Evolutionary conservation across 2,888 invertebrate species (phyloP).

Genomic region (Tachystola acroxantha): DNA sequence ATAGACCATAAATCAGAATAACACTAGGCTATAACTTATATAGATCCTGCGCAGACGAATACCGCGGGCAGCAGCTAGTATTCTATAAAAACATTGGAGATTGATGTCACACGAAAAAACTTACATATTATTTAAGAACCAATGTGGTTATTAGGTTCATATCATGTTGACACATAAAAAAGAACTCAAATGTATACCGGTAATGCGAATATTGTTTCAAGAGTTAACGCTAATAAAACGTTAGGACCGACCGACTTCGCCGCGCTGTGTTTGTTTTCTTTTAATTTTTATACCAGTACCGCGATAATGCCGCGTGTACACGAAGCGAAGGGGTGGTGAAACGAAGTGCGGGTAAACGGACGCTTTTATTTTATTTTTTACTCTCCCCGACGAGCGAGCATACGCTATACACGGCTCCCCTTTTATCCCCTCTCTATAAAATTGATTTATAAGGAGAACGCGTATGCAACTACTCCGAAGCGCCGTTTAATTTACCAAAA

Average conservation of each 20-base stretch:
- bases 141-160: too few species aligned
- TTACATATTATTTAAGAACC: too few species aligned
- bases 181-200: background rate
- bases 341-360: conserved; percentile 31
- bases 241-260: conserved; percentile 27
- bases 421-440: conserved; percentile 34
- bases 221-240: conserved; percentile 30
- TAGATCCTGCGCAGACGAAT: too few species aligned
- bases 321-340: conserved; percentile 50
- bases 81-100: too few species aligned
- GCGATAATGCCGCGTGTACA: conserved; percentile 36
- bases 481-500: conserved; percentile 6
- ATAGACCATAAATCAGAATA: too few species aligned
- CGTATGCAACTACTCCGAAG: conserved; percentile 18
- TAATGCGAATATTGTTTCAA: conserved; percentile 33
- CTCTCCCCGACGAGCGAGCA: conserved; percentile 18
- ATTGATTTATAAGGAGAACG: conserved; percentile 32
- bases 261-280: conserved; percentile 41
- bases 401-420: conserved; percentile 17
- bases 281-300: conserved; percentile 36
- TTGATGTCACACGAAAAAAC: too few species aligned
- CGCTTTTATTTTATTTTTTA: conserved; percentile 29
- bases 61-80: too few species aligned
- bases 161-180: too few species aligned
- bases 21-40: too few species aligned